phyloP scores from a whole-genome alignment of 2,888 invertebrate genomes.

The Phrixothrix hirtus region DNA sequence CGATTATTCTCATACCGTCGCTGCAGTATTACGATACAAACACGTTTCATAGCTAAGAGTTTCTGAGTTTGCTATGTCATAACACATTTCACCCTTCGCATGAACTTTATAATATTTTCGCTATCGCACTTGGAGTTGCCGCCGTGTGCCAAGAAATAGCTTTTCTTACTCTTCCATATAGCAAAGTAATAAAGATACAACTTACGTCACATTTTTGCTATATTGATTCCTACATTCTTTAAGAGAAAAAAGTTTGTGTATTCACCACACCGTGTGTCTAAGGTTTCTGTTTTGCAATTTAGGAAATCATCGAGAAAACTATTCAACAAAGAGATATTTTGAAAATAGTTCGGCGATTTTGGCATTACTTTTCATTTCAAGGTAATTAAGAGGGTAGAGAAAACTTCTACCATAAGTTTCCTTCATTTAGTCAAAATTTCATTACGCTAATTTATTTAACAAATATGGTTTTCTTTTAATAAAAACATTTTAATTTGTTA shows the following conservation, averaged over 20 bases:
- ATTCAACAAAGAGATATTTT: no score
- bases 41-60: conserved; percentile 31
- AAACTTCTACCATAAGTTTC: no score
- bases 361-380: no score
- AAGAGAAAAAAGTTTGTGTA: conserved; percentile 5
- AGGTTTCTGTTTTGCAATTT: no score
- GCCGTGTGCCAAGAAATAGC: conserved; percentile 28
- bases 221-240: conserved; percentile 28
- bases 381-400: no score
- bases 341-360: no score
- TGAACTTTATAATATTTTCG: conserved; percentile 32
- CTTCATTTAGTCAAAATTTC: no score
- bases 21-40: conserved; percentile 32
- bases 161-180: conserved; percentile 19
- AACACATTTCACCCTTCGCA: conserved; percentile 32
- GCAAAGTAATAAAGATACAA: conserved; percentile 28
- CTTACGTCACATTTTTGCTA: conserved; percentile 23
- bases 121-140: conserved; percentile 24
- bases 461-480: no score
- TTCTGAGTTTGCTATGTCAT: conserved; percentile 30
- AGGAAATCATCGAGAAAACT: no score
- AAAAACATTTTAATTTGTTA: no score
- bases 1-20: conserved; percentile 27
- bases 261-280: no score
- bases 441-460: no score